These are phyloP conservation scores for Oreortyx pictus DNA, from an alignment of 2,797 vertebrate genomes.

Conservation along the genomic window DNA sequence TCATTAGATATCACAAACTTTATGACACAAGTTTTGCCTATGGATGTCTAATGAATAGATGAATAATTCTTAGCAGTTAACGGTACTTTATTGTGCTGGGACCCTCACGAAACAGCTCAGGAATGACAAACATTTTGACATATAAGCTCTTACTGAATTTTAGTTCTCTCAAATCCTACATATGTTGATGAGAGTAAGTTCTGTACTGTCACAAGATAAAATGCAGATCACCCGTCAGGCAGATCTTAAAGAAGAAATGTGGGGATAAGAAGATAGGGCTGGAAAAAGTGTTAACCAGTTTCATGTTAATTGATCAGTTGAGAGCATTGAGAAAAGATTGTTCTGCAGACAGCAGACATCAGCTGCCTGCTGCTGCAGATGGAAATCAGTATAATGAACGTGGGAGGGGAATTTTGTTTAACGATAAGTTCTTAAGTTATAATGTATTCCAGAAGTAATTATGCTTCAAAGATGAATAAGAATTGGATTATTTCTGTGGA, in stretches of 20 bases:
- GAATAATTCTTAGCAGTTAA: not conserved
- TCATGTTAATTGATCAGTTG: not conserved
- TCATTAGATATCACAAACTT: not conserved
- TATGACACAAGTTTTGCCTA: not conserved
- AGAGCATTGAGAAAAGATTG: not conserved
- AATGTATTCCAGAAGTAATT: conserved; percentile 11
- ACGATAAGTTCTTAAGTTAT: not conserved
- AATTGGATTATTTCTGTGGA: not conserved
- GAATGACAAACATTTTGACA: not conserved
- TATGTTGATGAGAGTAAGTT: not conserved
- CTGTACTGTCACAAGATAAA: not conserved
- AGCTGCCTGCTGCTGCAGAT: not conserved
- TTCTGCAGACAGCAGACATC: not conserved
- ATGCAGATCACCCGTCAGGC: not conserved
- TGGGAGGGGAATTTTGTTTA: not conserved
- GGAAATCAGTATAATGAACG: not conserved
- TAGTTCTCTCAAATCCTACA: not conserved
- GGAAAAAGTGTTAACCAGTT: not conserved
- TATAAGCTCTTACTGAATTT: not conserved
- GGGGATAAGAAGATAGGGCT: not conserved
- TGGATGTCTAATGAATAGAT: not conserved
- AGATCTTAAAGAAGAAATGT: not conserved
- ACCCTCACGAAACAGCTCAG: not conserved
- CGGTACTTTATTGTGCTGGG: not conserved
- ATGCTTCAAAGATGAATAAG: not conserved